Conservation (phyloP, 2,888 invertebrate genomes). For the Napeogenes inachia region DNA sequence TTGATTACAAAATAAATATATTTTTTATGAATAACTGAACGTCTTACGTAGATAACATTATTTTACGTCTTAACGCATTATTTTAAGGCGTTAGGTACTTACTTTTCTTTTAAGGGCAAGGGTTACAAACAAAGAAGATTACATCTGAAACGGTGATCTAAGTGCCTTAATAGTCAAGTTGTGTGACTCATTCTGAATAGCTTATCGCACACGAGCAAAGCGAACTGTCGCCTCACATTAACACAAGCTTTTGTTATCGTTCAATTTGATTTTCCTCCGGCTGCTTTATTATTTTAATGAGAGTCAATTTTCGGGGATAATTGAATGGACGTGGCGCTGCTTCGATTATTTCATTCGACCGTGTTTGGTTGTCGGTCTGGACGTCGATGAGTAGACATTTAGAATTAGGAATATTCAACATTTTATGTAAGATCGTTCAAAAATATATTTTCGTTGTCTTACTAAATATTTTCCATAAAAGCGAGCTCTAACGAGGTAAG, state of each 20-base stretch:
- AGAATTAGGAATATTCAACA: neutral
- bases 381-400: conserved; percentile 19
- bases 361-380: conserved; percentile 24
- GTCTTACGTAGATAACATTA: neutral
- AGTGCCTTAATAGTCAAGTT: conserved; percentile 14
- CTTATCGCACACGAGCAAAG: conserved; percentile 43
- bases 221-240: conserved; percentile 62
- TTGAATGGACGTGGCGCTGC: conserved; percentile 66
- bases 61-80: neutral
- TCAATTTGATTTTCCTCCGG: conserved; percentile 72
- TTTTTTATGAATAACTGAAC: neutral
- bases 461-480: too few relatives aligned
- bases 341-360: conserved; percentile 63
- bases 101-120: neutral
- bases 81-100: neutral
- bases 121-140: conserved; percentile 3
- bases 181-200: conserved; percentile 31
- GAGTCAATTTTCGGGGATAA: conserved; percentile 74
- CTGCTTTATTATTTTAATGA: conserved; percentile 77
- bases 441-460: too few relatives aligned
- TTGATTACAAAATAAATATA: too few relatives aligned
- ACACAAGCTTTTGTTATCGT: conserved; percentile 73
- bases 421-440: too few relatives aligned
- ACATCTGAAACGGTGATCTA: conserved; percentile 11
- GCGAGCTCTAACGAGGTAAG: neutral